Conservation (phyloP, 2,888 invertebrate genomes). For the Drosophila nigritarsus region DNA sequence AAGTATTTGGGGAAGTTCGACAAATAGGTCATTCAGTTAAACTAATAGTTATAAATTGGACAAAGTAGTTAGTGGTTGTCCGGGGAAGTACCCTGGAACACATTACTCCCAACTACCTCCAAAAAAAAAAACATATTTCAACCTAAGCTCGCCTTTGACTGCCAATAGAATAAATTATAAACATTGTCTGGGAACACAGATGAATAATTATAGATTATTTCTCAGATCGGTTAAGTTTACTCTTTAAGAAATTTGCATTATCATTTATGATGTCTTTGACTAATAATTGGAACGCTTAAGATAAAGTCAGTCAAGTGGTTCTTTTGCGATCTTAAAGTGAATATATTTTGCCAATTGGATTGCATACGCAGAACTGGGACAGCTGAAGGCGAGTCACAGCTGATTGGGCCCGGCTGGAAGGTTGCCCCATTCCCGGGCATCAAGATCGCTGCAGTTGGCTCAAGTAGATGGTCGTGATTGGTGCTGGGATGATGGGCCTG, state of each 20-base stretch:
- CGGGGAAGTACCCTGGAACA: neutral
- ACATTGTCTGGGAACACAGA: neutral
- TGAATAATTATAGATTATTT: neutral
- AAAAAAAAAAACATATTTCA: neutral
- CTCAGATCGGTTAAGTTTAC: neutral
- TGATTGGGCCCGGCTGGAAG: conserved; percentile 99
- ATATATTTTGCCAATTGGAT: neutral
- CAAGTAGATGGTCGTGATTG: conserved; percentile 96
- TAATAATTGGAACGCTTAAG: too few species aligned
- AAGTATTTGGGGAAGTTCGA: neutral
- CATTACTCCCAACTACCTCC: neutral
- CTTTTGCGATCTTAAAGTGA: neutral
- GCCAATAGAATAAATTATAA: neutral
- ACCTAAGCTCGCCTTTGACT: neutral
- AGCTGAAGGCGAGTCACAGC: neutral
- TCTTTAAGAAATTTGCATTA: neutral
- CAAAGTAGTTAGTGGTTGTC: neutral
- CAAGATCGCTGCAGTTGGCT: conserved; percentile 95
- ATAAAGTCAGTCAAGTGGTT: neutral
- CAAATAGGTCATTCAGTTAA: neutral
- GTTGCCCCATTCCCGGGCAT: conserved; percentile 98
- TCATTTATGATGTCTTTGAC: neutral
- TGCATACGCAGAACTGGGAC: neutral
- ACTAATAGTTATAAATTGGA: neutral
- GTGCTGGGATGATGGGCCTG: conserved; percentile 99